Percentiles rank a stretch among this genome's conserved stretches.
phyloP scores from a whole-genome alignment of 1,140 invertebrate genomes.

The Pachyrhynchus sulphureomaculatus region DNA sequence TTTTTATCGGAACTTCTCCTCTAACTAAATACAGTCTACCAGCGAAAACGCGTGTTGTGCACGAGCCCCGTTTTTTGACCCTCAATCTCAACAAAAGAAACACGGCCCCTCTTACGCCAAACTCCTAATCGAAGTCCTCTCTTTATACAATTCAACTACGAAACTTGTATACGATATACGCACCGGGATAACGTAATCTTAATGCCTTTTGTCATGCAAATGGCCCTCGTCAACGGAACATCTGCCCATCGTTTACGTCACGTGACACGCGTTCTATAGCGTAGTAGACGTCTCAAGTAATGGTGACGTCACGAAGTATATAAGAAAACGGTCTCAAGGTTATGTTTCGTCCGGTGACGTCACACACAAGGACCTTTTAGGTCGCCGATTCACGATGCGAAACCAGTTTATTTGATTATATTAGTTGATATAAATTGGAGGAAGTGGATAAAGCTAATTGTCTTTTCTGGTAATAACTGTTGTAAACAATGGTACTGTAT shows the following conservation, averaged over 20 bases:
- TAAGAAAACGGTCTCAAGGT: constrained; percentile 50
- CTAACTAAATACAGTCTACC: constrained; percentile 6
- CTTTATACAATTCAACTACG: constrained; percentile 18
- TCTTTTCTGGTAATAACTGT: too few species aligned
- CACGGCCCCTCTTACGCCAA: constrained; percentile 35
- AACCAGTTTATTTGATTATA: too few species aligned
- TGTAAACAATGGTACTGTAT: too few species aligned
- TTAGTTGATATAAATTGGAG: too few species aligned
- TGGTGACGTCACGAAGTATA: constrained; percentile 38
- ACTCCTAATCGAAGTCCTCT: constrained; percentile 34
- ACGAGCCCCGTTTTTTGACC: constrained; percentile 50
- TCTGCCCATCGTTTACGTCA: constrained; percentile 44
- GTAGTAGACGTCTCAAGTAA: constrained; percentile 32
- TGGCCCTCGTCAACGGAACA: constrained; percentile 35
- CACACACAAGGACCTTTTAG: constrained; percentile 25
- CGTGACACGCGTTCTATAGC: constrained; percentile 17
- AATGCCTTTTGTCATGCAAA: constrained; percentile 49
- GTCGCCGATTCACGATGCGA: too few species aligned
- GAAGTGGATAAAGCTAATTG: too few species aligned
- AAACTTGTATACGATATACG: constrained; percentile 20
- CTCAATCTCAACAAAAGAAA: constrained; percentile 48
- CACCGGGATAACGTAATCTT: constrained; percentile 47
- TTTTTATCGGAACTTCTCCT: constrained; percentile 4
- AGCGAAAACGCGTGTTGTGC: constrained; percentile 42
- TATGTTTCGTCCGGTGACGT: constrained; percentile 46